These are phyloP conservation scores for Elephas maximus DNA, from an alignment of 2,113 vertebrate species.

Conservation along the genomic window DNA sequence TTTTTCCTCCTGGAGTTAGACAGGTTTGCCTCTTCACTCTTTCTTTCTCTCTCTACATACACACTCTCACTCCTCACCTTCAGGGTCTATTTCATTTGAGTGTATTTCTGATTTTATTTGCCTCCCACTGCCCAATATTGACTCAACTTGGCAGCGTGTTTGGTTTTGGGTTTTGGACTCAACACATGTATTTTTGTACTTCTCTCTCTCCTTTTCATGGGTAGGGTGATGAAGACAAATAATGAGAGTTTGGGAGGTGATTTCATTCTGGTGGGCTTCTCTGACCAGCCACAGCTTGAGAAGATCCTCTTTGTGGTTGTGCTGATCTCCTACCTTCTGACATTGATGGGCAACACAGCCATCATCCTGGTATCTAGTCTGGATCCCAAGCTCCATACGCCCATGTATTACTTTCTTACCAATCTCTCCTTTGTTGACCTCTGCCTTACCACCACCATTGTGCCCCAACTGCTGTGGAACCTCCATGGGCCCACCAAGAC, in stretches of 20 bases:
- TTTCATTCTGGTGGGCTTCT: conserved; percentile 34
- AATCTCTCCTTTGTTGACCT: conserved; percentile 76
- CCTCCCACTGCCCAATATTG: background rate
- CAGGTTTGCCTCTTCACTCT: no score
- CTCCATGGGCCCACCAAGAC: background rate
- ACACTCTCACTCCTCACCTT: background rate
- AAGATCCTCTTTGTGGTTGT: background rate
- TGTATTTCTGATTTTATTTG: background rate
- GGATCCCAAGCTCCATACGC: conserved; percentile 64
- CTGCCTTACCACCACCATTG: conserved; percentile 69
- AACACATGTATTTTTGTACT: background rate
- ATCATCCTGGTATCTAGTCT: conserved; percentile 72
- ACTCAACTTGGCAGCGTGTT: background rate
- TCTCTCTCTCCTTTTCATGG: background rate
- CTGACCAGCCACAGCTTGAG: background rate
- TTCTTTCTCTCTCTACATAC: background rate
- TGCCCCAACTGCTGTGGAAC: conserved; percentile 65
- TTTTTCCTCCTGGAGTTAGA: no score
- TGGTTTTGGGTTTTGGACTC: background rate
- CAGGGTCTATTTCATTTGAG: background rate
- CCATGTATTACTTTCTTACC: conserved; percentile 75
- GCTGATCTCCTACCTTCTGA: conserved; percentile 65
- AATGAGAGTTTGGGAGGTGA: background rate
- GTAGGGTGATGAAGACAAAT: background rate
- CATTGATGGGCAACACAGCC: conserved; percentile 62